Evolutionary conservation across 53 echinoderm and acorn worm species (phyloP), one percentile per base, ranked within the genome.

Genomic region (Actinopyga echinites): DNA sequence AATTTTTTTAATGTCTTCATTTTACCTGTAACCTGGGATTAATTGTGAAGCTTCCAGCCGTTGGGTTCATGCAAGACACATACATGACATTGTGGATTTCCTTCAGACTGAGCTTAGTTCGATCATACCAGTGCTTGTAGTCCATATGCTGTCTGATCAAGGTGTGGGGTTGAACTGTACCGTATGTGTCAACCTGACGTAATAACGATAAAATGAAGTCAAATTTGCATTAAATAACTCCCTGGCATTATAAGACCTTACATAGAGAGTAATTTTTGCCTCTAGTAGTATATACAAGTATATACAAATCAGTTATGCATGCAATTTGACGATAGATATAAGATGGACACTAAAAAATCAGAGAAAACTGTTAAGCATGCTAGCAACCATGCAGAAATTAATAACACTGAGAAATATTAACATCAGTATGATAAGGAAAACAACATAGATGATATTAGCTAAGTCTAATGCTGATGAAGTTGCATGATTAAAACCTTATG

Each of bases 21-120:
- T 49, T 13, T 83, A 94, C 95, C 89, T 94, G 95, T 20, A 96
- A 83, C 31, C 96, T 82, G 30, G 96, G 85, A 64, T 91, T 96
- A 85, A 96, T 96, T 80, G 96, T 96, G 88, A 96, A 96, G 80
- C 96, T 96, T 80, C 96, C 96, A 79, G 90, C 85, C 12, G 93
- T 93, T 25, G 92, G 93, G 90, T 93, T 96, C 96, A 92, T 96
- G 86, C 91, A 96, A 36, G 93, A 96, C 69, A 96, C 93, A 69
- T 96, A 96, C 87, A 93, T 93, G 82, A 91, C 91, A 42, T 95
- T 95, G 80, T 95, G 96, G 75, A 95, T 91, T 87, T 95, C 96
- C 83, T 96, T 96, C 59, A 94, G 89, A 23, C 86, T 64, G 11
- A 94, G 93, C 83, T 96, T 96, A 25, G 74, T 65, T 32, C 99